Base-by-base conservation (phyloP, 1,140 invertebrate species). In the Pantala flavescens region DNA sequence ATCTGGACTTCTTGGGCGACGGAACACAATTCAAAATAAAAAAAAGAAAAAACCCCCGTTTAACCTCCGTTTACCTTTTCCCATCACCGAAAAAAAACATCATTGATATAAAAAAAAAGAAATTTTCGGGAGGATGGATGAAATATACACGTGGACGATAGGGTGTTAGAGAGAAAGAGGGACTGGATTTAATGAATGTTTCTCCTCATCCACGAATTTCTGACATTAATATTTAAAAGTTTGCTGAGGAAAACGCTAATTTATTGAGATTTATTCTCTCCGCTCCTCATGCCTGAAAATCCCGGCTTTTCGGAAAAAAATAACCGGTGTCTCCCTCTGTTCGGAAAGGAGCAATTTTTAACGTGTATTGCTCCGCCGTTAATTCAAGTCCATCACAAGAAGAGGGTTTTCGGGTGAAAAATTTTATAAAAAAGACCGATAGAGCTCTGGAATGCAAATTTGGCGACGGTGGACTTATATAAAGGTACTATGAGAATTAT, bases 191-290 rank as follows among this genome's bases (percentile, higher is more conserved):
- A 63, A 63, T 63, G 12, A 63, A 63, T 63, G 49, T 12, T n/a
- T 21, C 49, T 63, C 49, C 49, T 63, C 49, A 63, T 63, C 49
- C 49, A 36, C 12, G 49, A 63, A 63, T 63, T 63, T 63, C 49
- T 63, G 49, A 63, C 49, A 63, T 63, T 63, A 63, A 63, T 63
- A 63, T 63, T 63, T 63, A 63, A 63, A 63, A 63, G 49, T 63
- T 63, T 63, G 49, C 49, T 5, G 49, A 63, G 49, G 49, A 63
- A 63, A 63, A 63, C 49, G 49, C 49, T 63, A 63, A 63, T 63
- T 63, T 63, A 63, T 63, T 63, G 49, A 63, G 49, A 63, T 63
- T 63, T 63, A 63, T 63, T 63, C 49, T 21, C 49, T 11, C 43
- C 12, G 16, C 49, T 63, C 49, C 49, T 63, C 49, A 16, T 12